Conservation (phyloP, 1,140 invertebrate genomes). For the Apis mellifera region DNA sequence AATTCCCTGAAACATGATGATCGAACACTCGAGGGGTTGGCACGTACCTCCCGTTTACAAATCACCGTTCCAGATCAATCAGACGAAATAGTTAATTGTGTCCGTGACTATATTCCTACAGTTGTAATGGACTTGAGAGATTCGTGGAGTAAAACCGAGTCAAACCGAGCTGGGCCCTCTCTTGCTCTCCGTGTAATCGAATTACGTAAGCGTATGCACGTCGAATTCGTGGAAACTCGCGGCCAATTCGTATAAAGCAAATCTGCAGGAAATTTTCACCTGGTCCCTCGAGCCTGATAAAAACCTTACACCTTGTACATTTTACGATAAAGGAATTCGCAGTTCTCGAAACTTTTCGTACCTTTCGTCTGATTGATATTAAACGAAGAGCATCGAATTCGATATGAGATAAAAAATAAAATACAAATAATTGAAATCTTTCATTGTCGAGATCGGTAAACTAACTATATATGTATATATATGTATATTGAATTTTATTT, state of each 20-base stretch:
- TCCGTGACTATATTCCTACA: conserved; percentile 35
- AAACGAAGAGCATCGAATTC: neutral
- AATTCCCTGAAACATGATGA: neutral
- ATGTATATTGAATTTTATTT: no score
- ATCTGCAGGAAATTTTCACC: conserved; percentile 14
- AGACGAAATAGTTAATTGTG: conserved; percentile 42
- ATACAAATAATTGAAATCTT: neutral
- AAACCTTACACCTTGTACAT: neutral
- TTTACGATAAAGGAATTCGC: neutral
- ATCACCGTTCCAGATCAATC: conserved; percentile 31
- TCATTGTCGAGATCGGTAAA: no score
- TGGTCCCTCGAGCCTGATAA: conserved; percentile 1
- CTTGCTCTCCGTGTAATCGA: conserved; percentile 59
- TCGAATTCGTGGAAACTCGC: conserved; percentile 55
- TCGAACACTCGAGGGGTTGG: neutral
- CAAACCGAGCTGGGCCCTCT: conserved; percentile 53
- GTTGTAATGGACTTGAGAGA: conserved; percentile 39
- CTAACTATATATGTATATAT: no score
- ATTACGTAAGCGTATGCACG: conserved; percentile 55
- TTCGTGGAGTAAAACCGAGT: conserved; percentile 50
- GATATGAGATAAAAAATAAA: no score
- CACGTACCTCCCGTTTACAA: neutral
- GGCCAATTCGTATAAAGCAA: neutral
- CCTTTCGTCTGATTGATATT: neutral
- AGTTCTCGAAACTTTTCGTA: no score